phyloP scores from a whole-genome alignment of 1,140 invertebrate species.

The Atopsyche davidsoni region DNA sequence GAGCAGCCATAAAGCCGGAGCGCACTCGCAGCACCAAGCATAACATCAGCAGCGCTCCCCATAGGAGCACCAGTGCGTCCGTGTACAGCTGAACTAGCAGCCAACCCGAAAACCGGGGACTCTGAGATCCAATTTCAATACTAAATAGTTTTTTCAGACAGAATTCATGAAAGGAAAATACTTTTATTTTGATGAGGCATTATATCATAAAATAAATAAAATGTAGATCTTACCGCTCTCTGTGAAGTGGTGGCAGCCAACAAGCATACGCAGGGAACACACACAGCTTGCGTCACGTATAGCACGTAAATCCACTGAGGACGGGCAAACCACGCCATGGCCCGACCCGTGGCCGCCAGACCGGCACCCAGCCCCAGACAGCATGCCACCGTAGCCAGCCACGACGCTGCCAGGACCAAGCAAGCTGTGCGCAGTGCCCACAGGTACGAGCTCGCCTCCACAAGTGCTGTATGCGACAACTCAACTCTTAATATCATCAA shows the following conservation, averaged over 20 bases:
- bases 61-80: conserved; percentile 52
- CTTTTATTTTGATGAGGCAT: not conserved
- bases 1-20: conserved; percentile 60
- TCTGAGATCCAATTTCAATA: conserved; percentile 20
- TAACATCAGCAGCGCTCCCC: conserved; percentile 47
- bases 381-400: conserved; percentile 42
- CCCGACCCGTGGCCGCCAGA: conserved; percentile 50
- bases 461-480: conserved; percentile 9
- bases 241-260: conserved; percentile 23
- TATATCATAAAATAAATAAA: conserved; percentile 1
- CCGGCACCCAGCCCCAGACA: conserved; percentile 42
- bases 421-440: conserved; percentile 18
- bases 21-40: conserved; percentile 53
- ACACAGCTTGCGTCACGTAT: conserved; percentile 53
- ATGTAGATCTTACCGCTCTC: conserved; percentile 20
- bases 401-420: conserved; percentile 16
- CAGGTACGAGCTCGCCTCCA: conserved; percentile 13
- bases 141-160: too few species aligned
- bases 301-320: conserved; percentile 56
- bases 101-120: conserved; percentile 35
- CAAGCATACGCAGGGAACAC: conserved; percentile 48
- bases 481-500: too few species aligned
- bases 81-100: conserved; percentile 54
- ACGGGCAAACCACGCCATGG: conserved; percentile 63
- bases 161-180: too few species aligned